phyloP scores from a whole-genome alignment of 2,113 vertebrate species.

The Bothrops jararaca region DNA sequence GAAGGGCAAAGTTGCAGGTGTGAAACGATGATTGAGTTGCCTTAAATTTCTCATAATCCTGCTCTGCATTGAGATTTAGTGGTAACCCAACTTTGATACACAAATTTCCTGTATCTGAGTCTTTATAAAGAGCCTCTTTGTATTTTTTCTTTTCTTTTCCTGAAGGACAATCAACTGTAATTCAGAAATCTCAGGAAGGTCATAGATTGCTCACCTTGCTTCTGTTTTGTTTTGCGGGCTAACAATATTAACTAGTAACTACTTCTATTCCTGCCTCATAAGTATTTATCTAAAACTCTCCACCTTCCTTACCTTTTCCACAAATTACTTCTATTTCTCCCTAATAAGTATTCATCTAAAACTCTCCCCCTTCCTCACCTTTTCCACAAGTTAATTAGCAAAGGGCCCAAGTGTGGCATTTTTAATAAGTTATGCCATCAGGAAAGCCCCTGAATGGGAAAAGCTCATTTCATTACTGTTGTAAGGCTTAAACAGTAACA shows the following conservation, averaged over 20 bases:
- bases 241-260: background rate
- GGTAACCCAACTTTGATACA: background rate
- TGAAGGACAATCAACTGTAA: background rate
- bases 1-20: background rate
- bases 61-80: background rate
- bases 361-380: background rate
- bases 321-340: background rate
- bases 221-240: background rate
- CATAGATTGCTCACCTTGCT: background rate
- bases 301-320: background rate
- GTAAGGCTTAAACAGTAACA: background rate
- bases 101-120: background rate
- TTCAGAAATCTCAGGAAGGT: background rate
- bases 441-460: background rate
- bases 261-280: background rate
- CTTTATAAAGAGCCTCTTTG: background rate
- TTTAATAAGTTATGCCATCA: background rate
- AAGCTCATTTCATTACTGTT: background rate
- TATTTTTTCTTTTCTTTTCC: background rate
- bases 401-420: background rate
- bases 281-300: background rate
- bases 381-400: background rate
- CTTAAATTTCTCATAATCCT: background rate
- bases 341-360: background rate
- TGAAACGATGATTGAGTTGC: no score